phyloP scores from a whole-genome alignment of 2,797 vertebrate species.

The Spheniscus humboldti region DNA sequence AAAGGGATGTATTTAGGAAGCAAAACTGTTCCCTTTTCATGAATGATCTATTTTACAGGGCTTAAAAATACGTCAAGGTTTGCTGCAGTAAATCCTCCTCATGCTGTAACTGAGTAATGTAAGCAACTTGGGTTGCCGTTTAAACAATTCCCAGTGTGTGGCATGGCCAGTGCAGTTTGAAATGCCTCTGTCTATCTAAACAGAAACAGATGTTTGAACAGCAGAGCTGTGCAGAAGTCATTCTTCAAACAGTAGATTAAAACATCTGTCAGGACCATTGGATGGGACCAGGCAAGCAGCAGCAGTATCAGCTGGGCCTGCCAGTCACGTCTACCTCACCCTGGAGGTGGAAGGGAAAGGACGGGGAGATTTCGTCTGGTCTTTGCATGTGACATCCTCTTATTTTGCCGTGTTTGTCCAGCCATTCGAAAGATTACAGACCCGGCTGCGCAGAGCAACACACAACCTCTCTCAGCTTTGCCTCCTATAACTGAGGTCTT shows the following conservation, averaged over 20 bases:
- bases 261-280: constrained; percentile 73
- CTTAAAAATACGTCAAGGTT: constrained; percentile 60
- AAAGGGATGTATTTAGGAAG: constrained; percentile 57
- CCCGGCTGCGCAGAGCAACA: background rate
- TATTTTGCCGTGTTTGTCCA: background rate
- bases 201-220: constrained; percentile 78
- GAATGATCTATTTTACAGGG: constrained; percentile 65
- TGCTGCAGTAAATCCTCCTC: constrained; percentile 63
- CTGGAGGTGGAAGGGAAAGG: background rate
- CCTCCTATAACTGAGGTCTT: background rate
- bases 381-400: background rate
- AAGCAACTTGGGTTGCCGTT: constrained; percentile 64
- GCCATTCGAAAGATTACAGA: background rate
- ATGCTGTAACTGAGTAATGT: constrained; percentile 65
- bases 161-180: constrained; percentile 64
- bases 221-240: constrained; percentile 61
- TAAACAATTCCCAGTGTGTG: constrained; percentile 74
- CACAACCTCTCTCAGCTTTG: background rate
- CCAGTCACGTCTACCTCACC: constrained; percentile 47
- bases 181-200: constrained; percentile 72
- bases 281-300: constrained; percentile 45
- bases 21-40: constrained; percentile 10
- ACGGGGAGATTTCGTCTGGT: accelerated
- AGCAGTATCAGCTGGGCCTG: constrained; percentile 69
- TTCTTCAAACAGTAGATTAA: constrained; percentile 77